phyloP scores from a whole-genome alignment of 2,888 invertebrate species.

The Hecatera dysodea region DNA sequence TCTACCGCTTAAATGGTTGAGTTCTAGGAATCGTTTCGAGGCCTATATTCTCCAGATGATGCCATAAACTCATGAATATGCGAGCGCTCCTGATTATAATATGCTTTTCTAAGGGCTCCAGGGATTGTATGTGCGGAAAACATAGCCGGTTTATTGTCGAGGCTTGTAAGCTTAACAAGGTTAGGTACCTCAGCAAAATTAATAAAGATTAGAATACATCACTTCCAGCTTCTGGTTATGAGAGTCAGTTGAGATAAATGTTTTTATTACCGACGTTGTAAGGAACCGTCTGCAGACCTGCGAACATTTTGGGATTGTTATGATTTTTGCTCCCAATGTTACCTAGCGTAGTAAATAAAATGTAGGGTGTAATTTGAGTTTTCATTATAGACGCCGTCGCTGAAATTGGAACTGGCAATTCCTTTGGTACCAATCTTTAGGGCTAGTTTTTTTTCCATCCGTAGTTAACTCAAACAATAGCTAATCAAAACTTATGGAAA shows the following conservation, averaged over 20 bases:
- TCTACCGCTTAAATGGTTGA: constrained; percentile 13
- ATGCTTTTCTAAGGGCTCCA: constrained; percentile 52
- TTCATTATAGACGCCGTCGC: neutral
- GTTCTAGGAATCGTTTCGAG: constrained; percentile 27
- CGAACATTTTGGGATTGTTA: constrained; percentile 23
- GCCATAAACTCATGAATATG: constrained; percentile 62
- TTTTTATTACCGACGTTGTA: constrained; percentile 35
- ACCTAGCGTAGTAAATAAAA: neutral
- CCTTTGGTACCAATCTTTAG: too few species aligned
- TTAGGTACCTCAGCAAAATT: constrained; percentile 50
- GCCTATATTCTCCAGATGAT: constrained; percentile 56
- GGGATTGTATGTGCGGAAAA: constrained; percentile 55
- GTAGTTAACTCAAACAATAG: too few species aligned
- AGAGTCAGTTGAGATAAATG: constrained; percentile 44
- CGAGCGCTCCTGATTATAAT: constrained; percentile 56
- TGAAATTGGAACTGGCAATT: too few species aligned
- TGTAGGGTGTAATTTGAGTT: neutral
- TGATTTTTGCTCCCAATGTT: constrained; percentile 5
- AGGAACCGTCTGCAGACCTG: constrained; percentile 13
- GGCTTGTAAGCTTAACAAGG: constrained; percentile 51
- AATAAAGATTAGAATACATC: constrained; percentile 59
- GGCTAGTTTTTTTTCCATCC: too few species aligned
- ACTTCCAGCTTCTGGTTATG: constrained; percentile 50
- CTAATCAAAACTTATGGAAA: too few species aligned
- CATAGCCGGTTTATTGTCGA: constrained; percentile 56